Evolutionary conservation across 1,140 invertebrate genomes (phyloP).

Genomic region (Aculops lycopersici): DNA sequence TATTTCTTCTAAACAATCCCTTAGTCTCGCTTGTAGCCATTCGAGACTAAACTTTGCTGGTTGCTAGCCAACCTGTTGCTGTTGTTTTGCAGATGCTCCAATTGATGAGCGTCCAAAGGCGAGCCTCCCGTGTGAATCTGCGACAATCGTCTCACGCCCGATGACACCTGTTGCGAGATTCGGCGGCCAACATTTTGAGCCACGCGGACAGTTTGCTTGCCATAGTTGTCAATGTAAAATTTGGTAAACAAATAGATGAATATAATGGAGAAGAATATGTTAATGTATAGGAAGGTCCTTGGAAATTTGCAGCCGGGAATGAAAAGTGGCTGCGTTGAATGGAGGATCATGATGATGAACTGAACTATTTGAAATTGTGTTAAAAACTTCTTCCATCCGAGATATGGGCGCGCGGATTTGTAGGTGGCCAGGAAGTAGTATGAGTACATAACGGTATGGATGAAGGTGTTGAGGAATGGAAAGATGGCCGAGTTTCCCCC

Average conservation of each 20-base stretch:
- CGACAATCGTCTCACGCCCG: not conserved
- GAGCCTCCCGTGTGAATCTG: no score
- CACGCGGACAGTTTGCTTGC: not conserved
- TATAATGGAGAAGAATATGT: not conserved
- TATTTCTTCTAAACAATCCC: no score
- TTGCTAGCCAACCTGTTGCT: no score
- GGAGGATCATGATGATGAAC: not conserved
- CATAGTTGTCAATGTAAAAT: not conserved
- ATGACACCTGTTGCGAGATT: not conserved
- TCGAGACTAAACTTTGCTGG: no score
- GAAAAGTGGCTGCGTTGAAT: not conserved
- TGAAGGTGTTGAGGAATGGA: conserved; percentile 40
- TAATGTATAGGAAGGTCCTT: not conserved
- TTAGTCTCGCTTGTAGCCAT: no score
- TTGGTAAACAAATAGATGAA: not conserved
- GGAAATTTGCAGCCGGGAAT: not conserved
- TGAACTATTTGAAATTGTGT: conserved; percentile 18
- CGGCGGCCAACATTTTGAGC: not conserved
- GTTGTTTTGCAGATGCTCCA: no score
- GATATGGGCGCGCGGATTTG: conserved; percentile 18
- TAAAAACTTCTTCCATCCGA: conserved; percentile 23
- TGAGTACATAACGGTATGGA: conserved; percentile 25
- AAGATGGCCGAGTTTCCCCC: not conserved
- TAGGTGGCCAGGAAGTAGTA: conserved; percentile 20
- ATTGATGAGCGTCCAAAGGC: no score